A percentile compares a stretch with the other conserved stretches of the same genome.
These are phyloP conservation scores for Drosophila kanapiae DNA, from an alignment of 1,140 invertebrate genomes.

Conservation along the genomic window DNA sequence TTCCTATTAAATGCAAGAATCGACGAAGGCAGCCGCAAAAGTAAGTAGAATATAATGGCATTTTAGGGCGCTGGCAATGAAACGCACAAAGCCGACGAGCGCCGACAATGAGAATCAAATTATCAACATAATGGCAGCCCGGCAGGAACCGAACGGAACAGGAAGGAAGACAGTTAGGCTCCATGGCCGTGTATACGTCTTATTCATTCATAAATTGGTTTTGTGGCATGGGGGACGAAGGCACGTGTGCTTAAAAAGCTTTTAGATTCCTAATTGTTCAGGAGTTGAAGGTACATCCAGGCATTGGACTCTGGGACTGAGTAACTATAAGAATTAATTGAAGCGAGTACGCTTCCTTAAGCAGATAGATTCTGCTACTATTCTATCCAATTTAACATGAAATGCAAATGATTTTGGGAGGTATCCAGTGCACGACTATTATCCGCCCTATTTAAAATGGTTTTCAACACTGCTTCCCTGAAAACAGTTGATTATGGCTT, in stretches of 20 bases:
- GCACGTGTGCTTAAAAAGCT: slow-evolving; percentile 33
- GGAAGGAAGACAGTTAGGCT: slow-evolving; percentile 10
- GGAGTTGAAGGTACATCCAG: not conserved
- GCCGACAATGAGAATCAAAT: slow-evolving; percentile 50
- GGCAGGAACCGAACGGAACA: not conserved
- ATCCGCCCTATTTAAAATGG: no score
- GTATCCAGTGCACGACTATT: not conserved
- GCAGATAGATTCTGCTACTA: not conserved
- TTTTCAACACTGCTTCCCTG: no score
- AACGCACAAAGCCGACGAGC: slow-evolving; percentile 23
- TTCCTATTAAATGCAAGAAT: slow-evolving; percentile 46
- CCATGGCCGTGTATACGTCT: slow-evolving; percentile 1
- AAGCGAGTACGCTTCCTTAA: not conserved
- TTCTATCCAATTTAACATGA: not conserved
- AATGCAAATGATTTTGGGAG: not conserved
- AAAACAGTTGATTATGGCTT: not conserved
- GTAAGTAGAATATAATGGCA: slow-evolving; percentile 49
- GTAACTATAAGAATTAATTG: not conserved
- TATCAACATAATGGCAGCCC: slow-evolving; percentile 48
- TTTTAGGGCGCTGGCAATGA: slow-evolving; percentile 30
- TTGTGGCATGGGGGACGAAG: slow-evolving; percentile 10
- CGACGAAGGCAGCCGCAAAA: slow-evolving; percentile 34
- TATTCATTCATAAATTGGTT: slow-evolving; percentile 51
- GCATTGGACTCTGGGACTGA: not conserved
- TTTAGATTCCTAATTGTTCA: slow-evolving; percentile 31